Evolutionary conservation across 2,888 invertebrate species (phyloP), one percentile per base, ranked within the genome.

Genomic region (Tolmerus cingulatus): DNA sequence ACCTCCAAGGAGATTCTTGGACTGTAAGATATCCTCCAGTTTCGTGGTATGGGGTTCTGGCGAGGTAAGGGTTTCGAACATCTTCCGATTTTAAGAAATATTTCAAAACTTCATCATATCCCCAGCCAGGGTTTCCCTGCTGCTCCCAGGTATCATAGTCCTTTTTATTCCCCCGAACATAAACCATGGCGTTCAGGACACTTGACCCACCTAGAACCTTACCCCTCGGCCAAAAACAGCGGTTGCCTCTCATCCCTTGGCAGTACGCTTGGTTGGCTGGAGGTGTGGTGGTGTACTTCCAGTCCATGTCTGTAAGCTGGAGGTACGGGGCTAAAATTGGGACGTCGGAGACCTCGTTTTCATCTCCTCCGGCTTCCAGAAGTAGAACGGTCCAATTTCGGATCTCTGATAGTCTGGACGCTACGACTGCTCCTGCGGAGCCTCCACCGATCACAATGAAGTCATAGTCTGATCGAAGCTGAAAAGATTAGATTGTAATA

Each of bases 151-250:
- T 94, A 91, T 98, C 97, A 93, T 97, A 98, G 91, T 98, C 98
- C 88, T 95, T 95, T 89, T 95, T 94, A 90, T 97, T 98, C 86
- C 98, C 98, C 85, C 98, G 94, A 14, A 97, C 96, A 93, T 98
- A 98, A 51, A 98, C 95, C 98, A 98, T 98, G 16, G 97, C 97
- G 91, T 98, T 98, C 0, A 98, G 94, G 1, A 97, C 97, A 90
- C 97, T 97, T 87, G 96, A 95, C 16, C 98, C 98, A 34, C 98
- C 98, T 30, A 98, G 94, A 23, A 96, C 97, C 92, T 97, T 98
- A 85, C 98, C 98, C 89, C 98, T 94, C 2, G 97, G 97, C 97
- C 97, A 97, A 92, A 97, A 97, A 92, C 97, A 97, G 88, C 97
- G 94, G 91, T 97, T 97, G 0, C 96, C 97, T 89, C 95, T 95